Percentiles rank a stretch among this genome's conserved stretches.
These are phyloP conservation scores for Neoarius graeffei DNA, from an alignment of 2,113 vertebrate genomes.

Conservation along the genomic window DNA sequence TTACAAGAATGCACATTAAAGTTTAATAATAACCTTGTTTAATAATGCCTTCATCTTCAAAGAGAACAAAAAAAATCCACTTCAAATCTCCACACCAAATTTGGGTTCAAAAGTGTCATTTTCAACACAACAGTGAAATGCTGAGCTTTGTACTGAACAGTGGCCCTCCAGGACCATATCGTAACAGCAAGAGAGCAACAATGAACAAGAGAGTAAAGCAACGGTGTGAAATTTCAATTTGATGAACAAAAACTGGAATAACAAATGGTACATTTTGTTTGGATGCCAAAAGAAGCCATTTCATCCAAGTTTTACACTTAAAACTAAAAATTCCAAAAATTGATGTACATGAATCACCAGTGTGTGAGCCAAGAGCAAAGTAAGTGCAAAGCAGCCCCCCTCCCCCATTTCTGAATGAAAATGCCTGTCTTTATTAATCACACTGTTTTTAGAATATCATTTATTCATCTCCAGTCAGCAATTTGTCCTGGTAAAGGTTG, in stretches of 20 bases:
- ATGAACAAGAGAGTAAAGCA: background rate
- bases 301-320: background rate
- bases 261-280: background rate
- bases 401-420: background rate
- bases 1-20: conserved; percentile 5
- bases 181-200: background rate
- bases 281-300: background rate
- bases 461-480: background rate
- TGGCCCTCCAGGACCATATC: background rate
- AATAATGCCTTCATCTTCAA: background rate
- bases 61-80: background rate
- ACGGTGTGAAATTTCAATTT: background rate
- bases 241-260: background rate
- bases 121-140: background rate
- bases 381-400: background rate
- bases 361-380: background rate
- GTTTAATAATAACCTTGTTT: background rate
- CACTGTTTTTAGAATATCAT: background rate
- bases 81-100: background rate
- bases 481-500: background rate
- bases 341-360: background rate
- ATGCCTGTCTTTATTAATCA: background rate
- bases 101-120: background rate
- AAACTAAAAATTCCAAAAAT: background rate
- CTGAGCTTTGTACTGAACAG: background rate